Evolutionary conservation across 2,888 invertebrate species (phyloP), one percentile per base, ranked within the genome.

Genomic region (Uloborus plumipes): DNA sequence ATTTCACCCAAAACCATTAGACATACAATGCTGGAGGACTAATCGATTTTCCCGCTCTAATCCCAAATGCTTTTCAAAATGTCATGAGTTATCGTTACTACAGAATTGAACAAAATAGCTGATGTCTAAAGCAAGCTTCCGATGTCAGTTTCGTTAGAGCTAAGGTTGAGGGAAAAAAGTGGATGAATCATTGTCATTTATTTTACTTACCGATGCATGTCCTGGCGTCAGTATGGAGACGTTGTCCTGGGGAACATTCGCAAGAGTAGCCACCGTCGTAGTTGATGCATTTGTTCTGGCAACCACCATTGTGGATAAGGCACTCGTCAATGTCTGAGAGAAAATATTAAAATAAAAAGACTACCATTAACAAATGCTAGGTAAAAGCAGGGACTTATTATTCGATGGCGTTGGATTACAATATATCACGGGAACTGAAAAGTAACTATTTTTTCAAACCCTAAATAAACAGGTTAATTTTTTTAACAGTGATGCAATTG

Each of bases 261-360:
- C 91, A 91, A 55, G 88, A 87, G 85, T 86, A 89, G 20, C 88
- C 88, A 2, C 90, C 90, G 47, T 88, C 88, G 0, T 88, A 87
- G 85, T 89, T 89, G 73, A 84, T 86, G 85, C 90, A 90, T 47
- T 86, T 84, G 59, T 89, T 88, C 39, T 87, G 86, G 85, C 89
- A 89, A 66, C 89, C 89, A 9, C 88, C 87, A 61, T 88, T 88
- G 16, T 87, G 87, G 0, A 81, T 85, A 6, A 80, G 75, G 76
- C 90, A 90, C 79, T 90, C 90, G 84, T 87, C 85, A 53, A 87
- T 84, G 83, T 87, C 84, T 84, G 49, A 39, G 22, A 14, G 26
- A 7, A 64, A 64, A 31, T 31, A 31, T 2, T 6, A 2, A 31
- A 62, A 62, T 31, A 7, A n/a, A 26, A 59, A 0, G 15, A 1